Conservation (phyloP, 2,888 invertebrate genomes). For the Trichacis sp. region DNA sequence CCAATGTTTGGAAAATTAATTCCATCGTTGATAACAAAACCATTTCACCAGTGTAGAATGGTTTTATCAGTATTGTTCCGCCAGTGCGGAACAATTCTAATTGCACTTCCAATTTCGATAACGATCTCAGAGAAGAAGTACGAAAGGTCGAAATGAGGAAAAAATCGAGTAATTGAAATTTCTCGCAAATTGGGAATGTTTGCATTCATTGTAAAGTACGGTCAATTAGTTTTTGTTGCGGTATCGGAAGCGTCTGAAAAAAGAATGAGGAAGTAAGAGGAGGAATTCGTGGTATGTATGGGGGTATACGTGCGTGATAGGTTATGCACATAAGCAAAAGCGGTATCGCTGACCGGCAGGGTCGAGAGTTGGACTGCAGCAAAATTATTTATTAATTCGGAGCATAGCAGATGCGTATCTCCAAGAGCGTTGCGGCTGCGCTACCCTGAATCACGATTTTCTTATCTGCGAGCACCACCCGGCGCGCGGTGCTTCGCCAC, state of each 20-base stretch:
- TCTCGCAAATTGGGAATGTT: neutral
- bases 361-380: conserved; percentile 41
- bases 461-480: conserved; percentile 58
- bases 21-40: no score
- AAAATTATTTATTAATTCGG: conserved; percentile 68
- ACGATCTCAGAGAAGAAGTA: no score
- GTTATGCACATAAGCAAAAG: conserved; percentile 21
- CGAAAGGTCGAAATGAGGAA: no score
- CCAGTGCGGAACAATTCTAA: no score
- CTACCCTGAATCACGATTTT: conserved; percentile 63
- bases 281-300: conserved; percentile 2
- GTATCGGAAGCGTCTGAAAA: conserved; percentile 16
- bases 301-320: conserved; percentile 13
- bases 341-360: conserved; percentile 35
- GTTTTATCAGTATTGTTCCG: no score
- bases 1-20: no score
- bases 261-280: conserved; percentile 10
- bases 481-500: conserved; percentile 38
- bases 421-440: conserved; percentile 52
- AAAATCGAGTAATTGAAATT: no score
- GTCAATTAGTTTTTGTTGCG: neutral
- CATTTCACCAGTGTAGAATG: no score
- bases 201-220: neutral
- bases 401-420: conserved; percentile 64
- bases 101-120: no score